Percentiles rank a stretch among this genome's conserved stretches.
Conservation (phyloP, 1,140 invertebrate genomes). For the Polyergus mexicanus region DNA sequence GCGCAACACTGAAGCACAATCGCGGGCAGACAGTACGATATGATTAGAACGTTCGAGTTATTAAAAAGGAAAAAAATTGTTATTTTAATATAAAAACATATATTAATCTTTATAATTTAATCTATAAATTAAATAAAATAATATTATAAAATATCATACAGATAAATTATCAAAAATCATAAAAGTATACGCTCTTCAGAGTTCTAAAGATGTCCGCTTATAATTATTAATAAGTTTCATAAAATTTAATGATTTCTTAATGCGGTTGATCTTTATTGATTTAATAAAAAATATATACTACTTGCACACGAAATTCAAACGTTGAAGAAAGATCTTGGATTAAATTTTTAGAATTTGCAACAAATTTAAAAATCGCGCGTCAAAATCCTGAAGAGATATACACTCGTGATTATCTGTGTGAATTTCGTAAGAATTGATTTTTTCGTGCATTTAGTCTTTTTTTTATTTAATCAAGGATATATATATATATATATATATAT, state of each 20-base stretch:
- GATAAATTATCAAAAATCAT: neutral
- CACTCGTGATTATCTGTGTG: neutral
- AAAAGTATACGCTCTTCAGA: neutral
- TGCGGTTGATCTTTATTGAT: neutral
- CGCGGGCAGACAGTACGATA: neutral
- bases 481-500: neutral
- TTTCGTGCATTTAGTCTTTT: neutral
- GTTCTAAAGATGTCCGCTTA: too few relatives aligned
- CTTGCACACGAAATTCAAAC: neutral
- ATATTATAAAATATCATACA: too few relatives aligned
- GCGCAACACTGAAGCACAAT: neutral
- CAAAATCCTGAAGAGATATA: neutral
- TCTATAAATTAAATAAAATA: too few relatives aligned
- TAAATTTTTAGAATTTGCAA: neutral
- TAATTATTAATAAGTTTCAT: too few relatives aligned
- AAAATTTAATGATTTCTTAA: neutral
- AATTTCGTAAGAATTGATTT: neutral
- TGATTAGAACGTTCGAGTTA: neutral
- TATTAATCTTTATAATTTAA: neutral
- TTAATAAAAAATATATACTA: neutral
- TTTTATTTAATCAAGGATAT: neutral
- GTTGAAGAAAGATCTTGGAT: neutral
- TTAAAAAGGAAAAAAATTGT: constrained; percentile 17
- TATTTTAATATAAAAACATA: neutral
- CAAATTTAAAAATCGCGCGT: neutral